Evolutionary conservation across 1,140 invertebrate genomes (phyloP).

Genomic region (Piezodorus guildinii): DNA sequence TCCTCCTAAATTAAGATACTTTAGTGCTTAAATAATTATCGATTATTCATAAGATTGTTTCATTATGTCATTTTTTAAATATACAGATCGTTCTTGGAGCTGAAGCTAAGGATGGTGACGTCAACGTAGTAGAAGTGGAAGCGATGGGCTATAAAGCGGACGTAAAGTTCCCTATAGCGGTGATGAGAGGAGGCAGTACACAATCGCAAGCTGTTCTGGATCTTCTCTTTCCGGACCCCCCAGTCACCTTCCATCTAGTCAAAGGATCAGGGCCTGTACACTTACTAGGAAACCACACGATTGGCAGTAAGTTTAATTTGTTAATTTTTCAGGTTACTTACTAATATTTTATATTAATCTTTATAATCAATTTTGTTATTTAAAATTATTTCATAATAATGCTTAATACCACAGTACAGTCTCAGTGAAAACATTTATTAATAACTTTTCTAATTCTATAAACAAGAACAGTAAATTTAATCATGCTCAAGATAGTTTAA

Average conservation of each 20-base stretch:
- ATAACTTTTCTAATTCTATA: too few species aligned
- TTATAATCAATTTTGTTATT: neutral
- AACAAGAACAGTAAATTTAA: too few species aligned
- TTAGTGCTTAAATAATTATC: too few species aligned
- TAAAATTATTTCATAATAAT: too few species aligned
- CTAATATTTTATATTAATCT: neutral
- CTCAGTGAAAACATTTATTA: too few species aligned
- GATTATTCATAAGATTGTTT: too few species aligned
- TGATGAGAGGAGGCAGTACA: slow-evolving; percentile 47
- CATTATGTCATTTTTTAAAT: too few species aligned
- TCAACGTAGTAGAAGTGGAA: slow-evolving; percentile 70
- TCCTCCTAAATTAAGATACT: too few species aligned
- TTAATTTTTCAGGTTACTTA: neutral
- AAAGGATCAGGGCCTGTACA: slow-evolving; percentile 68
- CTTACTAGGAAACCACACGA: slow-evolving; percentile 68
- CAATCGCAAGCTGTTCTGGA: slow-evolving; percentile 63
- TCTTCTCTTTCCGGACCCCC: slow-evolving; percentile 71
- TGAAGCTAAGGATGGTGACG: slow-evolving; percentile 50
- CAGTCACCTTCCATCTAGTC: slow-evolving; percentile 66
- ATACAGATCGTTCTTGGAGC: slow-evolving; percentile 16
- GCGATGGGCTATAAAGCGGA: slow-evolving; percentile 59
- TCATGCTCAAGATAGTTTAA: too few species aligned
- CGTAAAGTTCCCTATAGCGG: slow-evolving; percentile 66
- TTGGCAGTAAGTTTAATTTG: slow-evolving; percentile 38
- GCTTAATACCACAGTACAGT: too few species aligned